Evolutionary conservation across 2,888 invertebrate genomes (phyloP).

Genomic region (Microchrysa polita): DNA sequence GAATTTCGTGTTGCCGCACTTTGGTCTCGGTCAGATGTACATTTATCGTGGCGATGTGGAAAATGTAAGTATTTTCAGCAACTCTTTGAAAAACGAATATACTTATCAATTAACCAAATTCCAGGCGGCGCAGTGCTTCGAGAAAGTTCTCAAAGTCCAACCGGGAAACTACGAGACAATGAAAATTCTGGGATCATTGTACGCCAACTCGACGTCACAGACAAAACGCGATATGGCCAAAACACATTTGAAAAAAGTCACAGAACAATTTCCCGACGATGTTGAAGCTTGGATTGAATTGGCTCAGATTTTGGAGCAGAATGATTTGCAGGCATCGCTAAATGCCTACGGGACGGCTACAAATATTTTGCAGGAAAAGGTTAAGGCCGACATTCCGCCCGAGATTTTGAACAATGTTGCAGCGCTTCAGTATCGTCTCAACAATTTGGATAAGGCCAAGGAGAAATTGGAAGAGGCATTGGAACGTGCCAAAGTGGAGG

Average conservation of each 20-base stretch:
- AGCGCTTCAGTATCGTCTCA: constrained; percentile 89
- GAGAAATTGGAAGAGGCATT: constrained; percentile 86
- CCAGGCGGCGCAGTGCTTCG: constrained; percentile 97
- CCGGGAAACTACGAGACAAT: constrained; percentile 99
- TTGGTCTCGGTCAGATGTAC: constrained; percentile 99
- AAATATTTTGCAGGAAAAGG: constrained; percentile 89
- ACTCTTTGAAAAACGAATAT: constrained; percentile 49
- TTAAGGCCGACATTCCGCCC: constrained; percentile 93
- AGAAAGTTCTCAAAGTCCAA: constrained; percentile 96
- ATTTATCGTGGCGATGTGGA: constrained; percentile 95
- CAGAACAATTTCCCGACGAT: constrained; percentile 97
- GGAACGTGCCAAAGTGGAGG: constrained; percentile 82
- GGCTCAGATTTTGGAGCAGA: constrained; percentile 97
- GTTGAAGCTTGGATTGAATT: constrained; percentile 99
- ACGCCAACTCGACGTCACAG: constrained; percentile 89
- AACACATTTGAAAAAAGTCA: constrained; percentile 92
- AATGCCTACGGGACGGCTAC: constrained; percentile 94
- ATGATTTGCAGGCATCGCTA: constrained; percentile 88
- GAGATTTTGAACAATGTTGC: constrained; percentile 99
- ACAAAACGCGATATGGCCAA: constrained; percentile 93
- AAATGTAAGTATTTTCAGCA: constrained; percentile 71
- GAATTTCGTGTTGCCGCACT: constrained; percentile 95
- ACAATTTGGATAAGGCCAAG: constrained; percentile 86
- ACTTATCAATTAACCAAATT: no score
- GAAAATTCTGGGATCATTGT: constrained; percentile 98